Evolutionary conservation across 2,113 vertebrate genomes (phyloP).

Genomic region (Coracopsis vasa): DNA sequence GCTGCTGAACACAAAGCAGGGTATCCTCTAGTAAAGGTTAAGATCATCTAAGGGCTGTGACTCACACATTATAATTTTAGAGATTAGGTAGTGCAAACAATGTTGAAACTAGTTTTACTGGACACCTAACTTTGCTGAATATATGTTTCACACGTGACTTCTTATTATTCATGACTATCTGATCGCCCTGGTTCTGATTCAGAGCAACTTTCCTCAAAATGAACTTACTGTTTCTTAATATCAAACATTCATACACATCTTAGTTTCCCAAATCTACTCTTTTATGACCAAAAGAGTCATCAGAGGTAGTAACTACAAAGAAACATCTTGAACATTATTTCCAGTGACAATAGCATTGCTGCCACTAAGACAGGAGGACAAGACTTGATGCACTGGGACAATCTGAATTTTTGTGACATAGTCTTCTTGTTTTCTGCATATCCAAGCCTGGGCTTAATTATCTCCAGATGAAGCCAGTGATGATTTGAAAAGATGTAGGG

Average conservation of each 20-base stretch:
- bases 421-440: neutral
- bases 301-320: neutral
- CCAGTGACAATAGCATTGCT: neutral
- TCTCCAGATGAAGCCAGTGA: neutral
- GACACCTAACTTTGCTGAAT: constrained; percentile 63
- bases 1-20: constrained; percentile 30
- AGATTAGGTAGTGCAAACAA: constrained; percentile 54
- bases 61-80: constrained; percentile 63
- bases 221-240: neutral
- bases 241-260: neutral
- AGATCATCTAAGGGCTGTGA: constrained; percentile 59
- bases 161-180: constrained; percentile 33
- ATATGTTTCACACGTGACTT: constrained; percentile 49
- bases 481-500: neutral
- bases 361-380: neutral
- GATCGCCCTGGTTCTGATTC: neutral
- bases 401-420: neutral
- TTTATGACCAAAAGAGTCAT: neutral
- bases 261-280: neutral
- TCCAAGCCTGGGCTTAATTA: neutral
- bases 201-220: neutral
- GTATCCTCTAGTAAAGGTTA: constrained; percentile 62
- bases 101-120: constrained; percentile 68
- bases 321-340: neutral
- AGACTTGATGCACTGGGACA: neutral